These are phyloP conservation scores for Acanthurus lineatus DNA, from an alignment of 2,797 vertebrate species.

Conservation along the genomic window DNA sequence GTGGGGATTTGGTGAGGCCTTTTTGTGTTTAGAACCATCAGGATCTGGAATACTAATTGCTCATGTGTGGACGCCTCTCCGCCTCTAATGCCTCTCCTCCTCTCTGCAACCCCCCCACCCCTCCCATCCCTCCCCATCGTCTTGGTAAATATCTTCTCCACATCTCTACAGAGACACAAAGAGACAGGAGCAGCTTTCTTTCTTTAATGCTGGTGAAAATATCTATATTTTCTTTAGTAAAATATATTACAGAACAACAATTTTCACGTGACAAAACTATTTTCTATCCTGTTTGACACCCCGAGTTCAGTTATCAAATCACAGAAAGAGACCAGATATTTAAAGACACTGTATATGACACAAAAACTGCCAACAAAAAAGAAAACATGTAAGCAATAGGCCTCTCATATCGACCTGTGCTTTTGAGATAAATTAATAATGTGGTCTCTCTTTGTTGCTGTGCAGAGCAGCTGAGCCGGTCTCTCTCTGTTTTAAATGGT, in stretches of 20 bases:
- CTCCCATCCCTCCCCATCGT: constrained; percentile 53
- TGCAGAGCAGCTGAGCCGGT: constrained; percentile 68
- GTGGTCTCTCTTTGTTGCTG: constrained; percentile 68
- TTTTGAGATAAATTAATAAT: constrained; percentile 85
- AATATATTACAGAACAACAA: constrained; percentile 1
- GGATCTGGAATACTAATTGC: constrained; percentile 91
- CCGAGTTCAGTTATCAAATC: constrained; percentile 20
- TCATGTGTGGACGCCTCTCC: constrained; percentile 82
- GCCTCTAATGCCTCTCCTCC: constrained; percentile 76
- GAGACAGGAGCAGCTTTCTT: constrained; percentile 45
- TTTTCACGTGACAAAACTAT: background rate
- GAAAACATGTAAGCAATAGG: constrained; percentile 71
- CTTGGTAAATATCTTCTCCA: constrained; percentile 80
- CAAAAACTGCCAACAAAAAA: constrained; percentile 64
- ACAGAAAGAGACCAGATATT: constrained; percentile 35
- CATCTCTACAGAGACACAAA: constrained; percentile 76
- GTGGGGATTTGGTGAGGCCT: constrained; percentile 88
- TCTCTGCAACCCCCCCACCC: constrained; percentile 55
- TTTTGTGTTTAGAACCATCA: constrained; percentile 89
- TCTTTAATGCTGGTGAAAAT: constrained; percentile 34
- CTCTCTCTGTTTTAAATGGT: constrained; percentile 80
- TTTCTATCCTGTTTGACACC: constrained; percentile 13
- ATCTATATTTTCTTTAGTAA: constrained; percentile 14
- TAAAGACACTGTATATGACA: constrained; percentile 43
- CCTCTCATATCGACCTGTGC: constrained; percentile 79